phyloP scores from a whole-genome alignment of 1,140 invertebrate species.

The Bathynomus jamesi region DNA sequence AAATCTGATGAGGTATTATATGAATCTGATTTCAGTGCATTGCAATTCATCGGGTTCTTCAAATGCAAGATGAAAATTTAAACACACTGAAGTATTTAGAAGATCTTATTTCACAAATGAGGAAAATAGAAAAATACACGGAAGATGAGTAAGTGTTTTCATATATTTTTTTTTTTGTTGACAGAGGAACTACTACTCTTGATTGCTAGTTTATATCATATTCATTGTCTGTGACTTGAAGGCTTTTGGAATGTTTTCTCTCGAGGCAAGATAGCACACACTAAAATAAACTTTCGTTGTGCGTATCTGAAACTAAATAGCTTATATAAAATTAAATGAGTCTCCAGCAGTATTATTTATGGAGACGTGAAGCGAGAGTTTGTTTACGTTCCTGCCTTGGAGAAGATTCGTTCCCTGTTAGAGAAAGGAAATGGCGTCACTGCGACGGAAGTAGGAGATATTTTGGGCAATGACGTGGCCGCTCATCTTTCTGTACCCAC shows the following conservation, averaged over 20 bases:
- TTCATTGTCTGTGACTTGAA: too few species aligned
- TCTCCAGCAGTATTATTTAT: slow-evolving; percentile 22
- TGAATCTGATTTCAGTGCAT: slow-evolving; percentile 10
- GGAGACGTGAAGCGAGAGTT: slow-evolving; percentile 37
- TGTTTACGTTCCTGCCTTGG: slow-evolving; percentile 49
- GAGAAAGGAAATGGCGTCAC: slow-evolving; percentile 39
- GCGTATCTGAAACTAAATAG: too few species aligned
- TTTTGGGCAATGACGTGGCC: slow-evolving; percentile 55
- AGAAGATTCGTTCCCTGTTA: slow-evolving; percentile 46
- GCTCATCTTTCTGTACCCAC: slow-evolving; percentile 66
- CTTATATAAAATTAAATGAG: too few species aligned
- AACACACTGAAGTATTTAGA: slow-evolving; percentile 7
- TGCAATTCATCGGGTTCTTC: slow-evolving; percentile 8
- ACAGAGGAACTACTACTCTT: slow-evolving; percentile 16
- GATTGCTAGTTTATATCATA: not conserved
- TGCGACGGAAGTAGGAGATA: slow-evolving; percentile 49
- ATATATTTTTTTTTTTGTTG: slow-evolving; percentile 40
- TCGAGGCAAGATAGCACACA: too few species aligned
- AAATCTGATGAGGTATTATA: too few species aligned
- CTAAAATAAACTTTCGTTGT: too few species aligned
- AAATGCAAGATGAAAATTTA: not conserved
- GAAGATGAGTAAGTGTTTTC: slow-evolving; percentile 41
- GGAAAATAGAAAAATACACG: slow-evolving; percentile 50
- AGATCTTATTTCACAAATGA: slow-evolving; percentile 45
- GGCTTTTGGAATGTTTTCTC: too few species aligned